phyloP scores from a whole-genome alignment of 2,113 vertebrate genomes.

The Geococcyx californianus region DNA sequence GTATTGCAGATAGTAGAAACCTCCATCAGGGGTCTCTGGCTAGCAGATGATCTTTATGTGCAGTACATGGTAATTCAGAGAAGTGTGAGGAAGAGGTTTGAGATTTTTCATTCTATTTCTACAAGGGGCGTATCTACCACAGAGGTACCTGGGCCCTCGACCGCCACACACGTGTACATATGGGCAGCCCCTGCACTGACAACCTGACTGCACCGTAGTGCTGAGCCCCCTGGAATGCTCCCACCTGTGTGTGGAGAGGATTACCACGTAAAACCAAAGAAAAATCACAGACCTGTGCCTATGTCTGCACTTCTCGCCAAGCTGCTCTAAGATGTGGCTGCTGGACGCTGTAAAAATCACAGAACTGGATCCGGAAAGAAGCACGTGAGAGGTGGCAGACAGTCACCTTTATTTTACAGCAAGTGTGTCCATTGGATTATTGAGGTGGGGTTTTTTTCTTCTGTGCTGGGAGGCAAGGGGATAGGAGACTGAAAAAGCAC shows the following conservation, averaged over 20 bases:
- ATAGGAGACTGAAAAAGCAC: not conserved
- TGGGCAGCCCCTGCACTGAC: not conserved
- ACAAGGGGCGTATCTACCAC: not conserved
- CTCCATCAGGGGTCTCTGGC: slow-evolving; percentile 64
- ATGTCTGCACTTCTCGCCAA: not conserved
- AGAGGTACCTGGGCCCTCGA: not conserved
- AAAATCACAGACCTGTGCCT: not conserved
- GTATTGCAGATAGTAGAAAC: slow-evolving; percentile 30
- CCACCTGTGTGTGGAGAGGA: not conserved
- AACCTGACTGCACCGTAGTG: fast-evolving
- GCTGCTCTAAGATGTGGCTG: not conserved
- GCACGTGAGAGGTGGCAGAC: fast-evolving
- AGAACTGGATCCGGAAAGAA: not conserved
- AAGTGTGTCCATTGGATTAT: fast-evolving
- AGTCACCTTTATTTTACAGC: not conserved
- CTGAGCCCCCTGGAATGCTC: not conserved
- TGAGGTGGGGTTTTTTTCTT: too few relatives aligned
- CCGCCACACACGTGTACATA: fast-evolving
- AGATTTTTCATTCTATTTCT: not conserved
- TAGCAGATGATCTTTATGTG: slow-evolving; percentile 22
- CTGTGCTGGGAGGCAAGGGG: fast-evolving
- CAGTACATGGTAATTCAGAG: not conserved
- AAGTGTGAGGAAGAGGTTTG: not conserved
- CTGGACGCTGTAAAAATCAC: not conserved
- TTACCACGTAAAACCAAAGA: not conserved